Base-by-base conservation (phyloP, 2,888 invertebrate genomes). In the Morinoia aosen region DNA sequence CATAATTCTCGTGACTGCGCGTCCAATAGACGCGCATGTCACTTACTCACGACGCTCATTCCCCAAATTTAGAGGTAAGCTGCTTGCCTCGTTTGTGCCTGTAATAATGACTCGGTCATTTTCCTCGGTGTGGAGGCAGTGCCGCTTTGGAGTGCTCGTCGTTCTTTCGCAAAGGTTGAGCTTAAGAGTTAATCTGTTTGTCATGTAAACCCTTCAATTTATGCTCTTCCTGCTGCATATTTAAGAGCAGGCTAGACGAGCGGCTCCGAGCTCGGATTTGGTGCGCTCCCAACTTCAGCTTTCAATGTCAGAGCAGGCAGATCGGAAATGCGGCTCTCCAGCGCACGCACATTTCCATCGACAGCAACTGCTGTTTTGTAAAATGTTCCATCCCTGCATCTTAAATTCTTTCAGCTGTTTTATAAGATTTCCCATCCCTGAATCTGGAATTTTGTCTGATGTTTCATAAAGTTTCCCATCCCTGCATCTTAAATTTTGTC, bases 131-230 rank as follows among this genome's bases (percentile, higher is more conserved):
- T 57, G 93, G 16, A 57, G 57, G 14, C 25, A 33, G 33, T 33
- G 19, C 76, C 76, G 33, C 76, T 76, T 76, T 76, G 76, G 90
- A 57, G 93, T 93, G 56, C n/a, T 93, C 10, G 33, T 56, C 57
- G 8, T 91, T 88, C 39, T 93, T 93, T 93, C 25, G 57, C 93
- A n/a, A 33, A 33, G 93, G 56, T 33, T 57, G 58, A 93, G 93
- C 93, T 93, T 93, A 57, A 33, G 93, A 57, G 93, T 57, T 93
- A 93, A 57, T 93, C 93, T 93, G 93, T 93, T 93, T 93, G 93
- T 93, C 93, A 57, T 93, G 93, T 93, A 93, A 93, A 93, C 57
- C 93, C 93, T 57, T 93, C 93, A 93, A 93, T 93, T 93, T 57
- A 57, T 93, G 93, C 93, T 93, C 93, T 57, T 39, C 57, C 93